phyloP scores from a whole-genome alignment of 2,888 invertebrate genomes.

The Erebia aethiops region DNA sequence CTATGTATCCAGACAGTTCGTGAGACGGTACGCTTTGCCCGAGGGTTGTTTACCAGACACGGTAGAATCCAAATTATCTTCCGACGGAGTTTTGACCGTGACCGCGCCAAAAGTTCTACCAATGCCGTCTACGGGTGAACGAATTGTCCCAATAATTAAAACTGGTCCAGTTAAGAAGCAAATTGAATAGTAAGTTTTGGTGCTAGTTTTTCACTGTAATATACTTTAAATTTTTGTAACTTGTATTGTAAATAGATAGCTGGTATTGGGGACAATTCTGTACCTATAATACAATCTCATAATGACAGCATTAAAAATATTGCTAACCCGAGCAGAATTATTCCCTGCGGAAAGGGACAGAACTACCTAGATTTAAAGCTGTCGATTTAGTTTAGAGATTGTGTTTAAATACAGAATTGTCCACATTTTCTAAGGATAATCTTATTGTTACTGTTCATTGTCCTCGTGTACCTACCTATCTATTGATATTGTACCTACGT shows the following conservation, averaged over 20 bases:
- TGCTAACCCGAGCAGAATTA: too few species aligned
- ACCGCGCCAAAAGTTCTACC: constrained; percentile 84
- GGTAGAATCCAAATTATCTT: constrained; percentile 88
- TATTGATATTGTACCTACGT: background rate
- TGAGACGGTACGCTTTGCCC: constrained; percentile 88
- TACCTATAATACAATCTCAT: too few species aligned
- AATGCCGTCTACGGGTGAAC: constrained; percentile 74
- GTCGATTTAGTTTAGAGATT: too few species aligned
- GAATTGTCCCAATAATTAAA: constrained; percentile 83
- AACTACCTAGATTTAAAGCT: too few species aligned
- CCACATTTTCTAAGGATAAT: too few species aligned
- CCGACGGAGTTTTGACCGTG: constrained; percentile 89
- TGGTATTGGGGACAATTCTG: too few species aligned
- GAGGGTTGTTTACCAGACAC: constrained; percentile 87
- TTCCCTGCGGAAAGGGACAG: too few species aligned
- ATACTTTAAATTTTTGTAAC: background rate
- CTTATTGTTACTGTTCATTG: background rate
- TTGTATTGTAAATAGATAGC: background rate
- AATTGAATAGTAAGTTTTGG: constrained; percentile 38
- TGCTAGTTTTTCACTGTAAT: background rate
- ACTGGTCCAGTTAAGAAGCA: constrained; percentile 81
- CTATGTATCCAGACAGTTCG: constrained; percentile 87
- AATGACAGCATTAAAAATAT: too few species aligned
- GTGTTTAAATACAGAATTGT: too few species aligned
- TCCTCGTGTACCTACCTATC: background rate